phyloP scores from a whole-genome alignment of 2,888 invertebrate genomes.

The Hyalella azteca region DNA sequence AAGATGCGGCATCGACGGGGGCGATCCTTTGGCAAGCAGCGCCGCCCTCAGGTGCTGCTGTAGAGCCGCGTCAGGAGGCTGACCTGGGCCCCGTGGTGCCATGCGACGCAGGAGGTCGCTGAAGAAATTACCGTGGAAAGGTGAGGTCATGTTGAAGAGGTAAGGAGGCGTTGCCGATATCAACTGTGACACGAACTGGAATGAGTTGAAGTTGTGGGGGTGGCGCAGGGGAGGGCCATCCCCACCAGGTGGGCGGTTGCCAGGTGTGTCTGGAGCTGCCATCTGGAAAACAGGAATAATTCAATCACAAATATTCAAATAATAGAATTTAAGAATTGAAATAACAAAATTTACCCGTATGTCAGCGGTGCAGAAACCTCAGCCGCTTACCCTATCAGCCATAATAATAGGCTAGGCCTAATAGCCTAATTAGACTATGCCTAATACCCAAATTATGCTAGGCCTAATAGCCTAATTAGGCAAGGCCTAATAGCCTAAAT shows the following conservation, averaged over 20 bases:
- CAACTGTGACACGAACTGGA: conserved; percentile 57
- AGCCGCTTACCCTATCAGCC: no score
- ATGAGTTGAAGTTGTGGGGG: conserved; percentile 55
- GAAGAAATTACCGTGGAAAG: conserved; percentile 57
- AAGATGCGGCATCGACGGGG: conserved; percentile 53
- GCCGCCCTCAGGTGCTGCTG: conserved; percentile 58
- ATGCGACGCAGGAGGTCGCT: conserved; percentile 55
- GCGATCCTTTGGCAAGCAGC: conserved; percentile 53
- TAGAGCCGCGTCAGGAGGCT: conserved; percentile 51
- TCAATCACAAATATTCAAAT: no score
- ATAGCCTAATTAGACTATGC: no score
- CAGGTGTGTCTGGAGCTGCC: conserved; percentile 56
- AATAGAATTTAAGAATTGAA: no score
- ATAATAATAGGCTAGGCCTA: no score
- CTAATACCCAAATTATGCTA: no score
- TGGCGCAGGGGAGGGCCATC: conserved; percentile 45
- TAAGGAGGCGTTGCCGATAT: conserved; percentile 57
- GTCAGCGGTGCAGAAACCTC: no score
- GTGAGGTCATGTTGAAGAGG: conserved; percentile 56
- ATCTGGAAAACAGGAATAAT: conserved; percentile 54
- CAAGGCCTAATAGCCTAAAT: no score
- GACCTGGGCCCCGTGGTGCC: conserved; percentile 54
- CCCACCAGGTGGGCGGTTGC: conserved; percentile 47
- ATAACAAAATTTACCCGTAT: no score
- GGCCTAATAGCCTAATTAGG: no score